Percentiles rank a stretch among this genome's conserved stretches.
Evolutionary conservation across 2,888 invertebrate species (phyloP).

Genomic region (Lumbricus terrestris): DNA sequence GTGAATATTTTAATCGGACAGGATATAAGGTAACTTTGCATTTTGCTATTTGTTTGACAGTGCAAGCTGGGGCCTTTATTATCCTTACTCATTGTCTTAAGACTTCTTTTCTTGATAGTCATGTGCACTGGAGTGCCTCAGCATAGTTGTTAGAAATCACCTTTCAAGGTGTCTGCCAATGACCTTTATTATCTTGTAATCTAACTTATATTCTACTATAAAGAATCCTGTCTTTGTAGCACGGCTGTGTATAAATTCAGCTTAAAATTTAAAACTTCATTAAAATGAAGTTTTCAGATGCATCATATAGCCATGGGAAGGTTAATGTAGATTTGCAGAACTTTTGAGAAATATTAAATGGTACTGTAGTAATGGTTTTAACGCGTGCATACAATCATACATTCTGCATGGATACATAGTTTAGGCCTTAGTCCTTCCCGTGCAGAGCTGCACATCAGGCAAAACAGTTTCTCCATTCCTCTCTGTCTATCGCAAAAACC

Average conservation of each 20-base stretch:
- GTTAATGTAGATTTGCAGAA: no score
- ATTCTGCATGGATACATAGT: no score
- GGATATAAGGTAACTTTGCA: constrained; percentile 62
- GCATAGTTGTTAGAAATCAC: neutral
- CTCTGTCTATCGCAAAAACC: no score
- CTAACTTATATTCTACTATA: neutral
- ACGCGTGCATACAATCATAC: neutral
- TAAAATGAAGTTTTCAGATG: neutral
- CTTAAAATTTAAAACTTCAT: neutral
- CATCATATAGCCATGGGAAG: neutral
- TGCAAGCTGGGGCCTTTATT: no score
- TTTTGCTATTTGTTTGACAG: neutral
- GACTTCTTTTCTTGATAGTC: no score
- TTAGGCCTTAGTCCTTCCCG: no score
- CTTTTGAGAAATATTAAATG: neutral
- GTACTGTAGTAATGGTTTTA: neutral
- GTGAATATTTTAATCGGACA: constrained; percentile 70
- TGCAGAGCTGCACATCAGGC: no score
- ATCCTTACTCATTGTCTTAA: no score
- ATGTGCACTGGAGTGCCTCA: no score
- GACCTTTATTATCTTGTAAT: neutral
- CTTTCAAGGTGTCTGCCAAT: neutral
- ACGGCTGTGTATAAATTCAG: neutral
- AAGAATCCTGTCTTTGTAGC: neutral
- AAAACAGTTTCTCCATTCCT: no score